Conservation (phyloP, 2,113 vertebrate species). For the Daubentonia madagascariensis region DNA sequence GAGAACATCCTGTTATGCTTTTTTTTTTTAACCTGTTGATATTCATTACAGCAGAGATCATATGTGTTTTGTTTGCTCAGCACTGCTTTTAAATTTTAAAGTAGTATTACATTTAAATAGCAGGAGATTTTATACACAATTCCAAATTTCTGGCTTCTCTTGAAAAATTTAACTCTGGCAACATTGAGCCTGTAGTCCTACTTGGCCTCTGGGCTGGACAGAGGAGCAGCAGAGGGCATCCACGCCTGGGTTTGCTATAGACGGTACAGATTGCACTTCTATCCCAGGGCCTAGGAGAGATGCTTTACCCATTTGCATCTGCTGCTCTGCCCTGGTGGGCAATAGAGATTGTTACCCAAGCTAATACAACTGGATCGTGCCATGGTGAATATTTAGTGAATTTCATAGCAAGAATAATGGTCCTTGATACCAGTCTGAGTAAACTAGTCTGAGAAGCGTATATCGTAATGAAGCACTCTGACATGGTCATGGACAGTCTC, state of each 20-base stretch:
- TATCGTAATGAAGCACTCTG: neutral
- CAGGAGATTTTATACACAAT: neutral
- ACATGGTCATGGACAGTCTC: neutral
- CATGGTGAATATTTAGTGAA: neutral
- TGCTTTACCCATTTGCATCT: neutral
- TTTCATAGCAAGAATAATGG: neutral
- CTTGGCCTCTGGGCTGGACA: neutral
- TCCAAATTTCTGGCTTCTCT: slow-evolving; percentile 21
- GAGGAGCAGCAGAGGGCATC: neutral
- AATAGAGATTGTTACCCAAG: neutral
- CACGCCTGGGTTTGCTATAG: neutral
- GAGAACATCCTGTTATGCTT: neutral
- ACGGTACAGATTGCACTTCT: neutral
- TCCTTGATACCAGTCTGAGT: neutral
- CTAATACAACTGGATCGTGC: neutral
- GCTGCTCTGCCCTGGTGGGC: neutral
- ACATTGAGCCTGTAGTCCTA: neutral
- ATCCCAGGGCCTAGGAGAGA: neutral
- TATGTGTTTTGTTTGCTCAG: slow-evolving; percentile 10
- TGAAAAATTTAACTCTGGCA: neutral
- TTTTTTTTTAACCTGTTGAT: neutral
- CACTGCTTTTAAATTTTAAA: slow-evolving; percentile 27
- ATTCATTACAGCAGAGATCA: neutral
- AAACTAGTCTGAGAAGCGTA: neutral
- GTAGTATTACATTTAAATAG: neutral